Conservation (phyloP, 2,797 vertebrate species). For the Gambelia wislizenii region DNA sequence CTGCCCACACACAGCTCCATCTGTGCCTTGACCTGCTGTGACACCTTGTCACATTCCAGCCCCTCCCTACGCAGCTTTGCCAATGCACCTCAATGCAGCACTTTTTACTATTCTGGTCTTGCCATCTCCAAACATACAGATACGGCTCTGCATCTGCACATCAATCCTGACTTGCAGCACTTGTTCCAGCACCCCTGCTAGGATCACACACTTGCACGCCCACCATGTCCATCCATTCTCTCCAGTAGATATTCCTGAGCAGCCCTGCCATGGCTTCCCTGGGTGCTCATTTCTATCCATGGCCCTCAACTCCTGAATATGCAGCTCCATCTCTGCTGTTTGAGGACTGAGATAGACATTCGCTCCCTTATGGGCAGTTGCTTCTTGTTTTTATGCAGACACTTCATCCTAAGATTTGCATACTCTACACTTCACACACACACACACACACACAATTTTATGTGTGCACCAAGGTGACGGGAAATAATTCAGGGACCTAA, state of each 20-base stretch:
- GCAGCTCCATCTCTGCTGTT: neutral
- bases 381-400: neutral
- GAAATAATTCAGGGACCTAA: neutral
- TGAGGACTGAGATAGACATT: neutral
- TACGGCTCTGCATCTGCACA: constrained; percentile 22
- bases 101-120: constrained; percentile 40
- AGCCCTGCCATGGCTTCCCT: neutral
- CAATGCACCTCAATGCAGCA: constrained; percentile 42
- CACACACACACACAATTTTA: neutral
- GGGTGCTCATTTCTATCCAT: neutral
- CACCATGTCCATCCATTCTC: neutral
- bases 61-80: constrained; percentile 2
- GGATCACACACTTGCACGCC: neutral
- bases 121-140: constrained; percentile 24
- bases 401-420: neutral
- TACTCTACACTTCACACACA: neutral
- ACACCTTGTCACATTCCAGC: constrained; percentile 10
- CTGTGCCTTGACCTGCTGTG: constrained; percentile 1
- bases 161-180: constrained; percentile 14
- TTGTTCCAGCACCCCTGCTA: constrained; percentile 6
- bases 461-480: neutral
- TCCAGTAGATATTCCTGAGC: neutral
- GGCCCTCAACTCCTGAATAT: neutral
- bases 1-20: constrained; percentile 3
- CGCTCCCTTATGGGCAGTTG: neutral